phyloP scores from a whole-genome alignment of 2,797 vertebrate genomes.

The Pipistrellus nathusii region DNA sequence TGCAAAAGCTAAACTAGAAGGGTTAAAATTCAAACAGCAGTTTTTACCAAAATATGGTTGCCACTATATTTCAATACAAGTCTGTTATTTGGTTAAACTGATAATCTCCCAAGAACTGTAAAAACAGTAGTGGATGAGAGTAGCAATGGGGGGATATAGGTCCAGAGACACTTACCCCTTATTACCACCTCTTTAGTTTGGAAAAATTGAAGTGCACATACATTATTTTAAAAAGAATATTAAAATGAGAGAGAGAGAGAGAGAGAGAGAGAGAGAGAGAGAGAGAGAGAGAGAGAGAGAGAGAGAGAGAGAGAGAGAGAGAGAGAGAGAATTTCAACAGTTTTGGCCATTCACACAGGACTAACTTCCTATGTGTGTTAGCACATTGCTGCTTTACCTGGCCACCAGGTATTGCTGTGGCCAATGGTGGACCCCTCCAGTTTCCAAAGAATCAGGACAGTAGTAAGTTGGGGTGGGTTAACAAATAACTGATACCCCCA shows the following conservation, averaged over 20 bases:
- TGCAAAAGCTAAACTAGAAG: no score
- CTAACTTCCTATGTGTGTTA: not conserved
- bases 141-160: not conserved
- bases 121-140: not conserved
- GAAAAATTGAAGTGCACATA: slow-evolving; percentile 1
- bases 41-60: no score
- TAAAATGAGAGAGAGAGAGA: not conserved
- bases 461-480: not conserved
- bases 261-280: no score
- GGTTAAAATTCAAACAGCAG: no score
- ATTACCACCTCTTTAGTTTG: not conserved
- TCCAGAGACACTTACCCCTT: not conserved
- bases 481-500: not conserved
- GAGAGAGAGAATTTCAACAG: not conserved
- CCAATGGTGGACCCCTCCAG: not conserved
- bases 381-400: not conserved
- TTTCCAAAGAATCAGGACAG: not conserved
- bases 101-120: slow-evolving; percentile 1
- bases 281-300: not conserved
- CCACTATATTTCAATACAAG: not conserved
- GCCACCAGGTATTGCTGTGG: not conserved
- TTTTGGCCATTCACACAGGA: not conserved
- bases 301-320: no score
- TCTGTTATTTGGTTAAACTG: not conserved
- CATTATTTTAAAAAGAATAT: slow-evolving; percentile 42